A percentile compares a stretch with the other conserved stretches of the same genome.
Evolutionary conservation across 2,888 invertebrate species (phyloP).

Genomic region (Ametastegia equiseti): DNA sequence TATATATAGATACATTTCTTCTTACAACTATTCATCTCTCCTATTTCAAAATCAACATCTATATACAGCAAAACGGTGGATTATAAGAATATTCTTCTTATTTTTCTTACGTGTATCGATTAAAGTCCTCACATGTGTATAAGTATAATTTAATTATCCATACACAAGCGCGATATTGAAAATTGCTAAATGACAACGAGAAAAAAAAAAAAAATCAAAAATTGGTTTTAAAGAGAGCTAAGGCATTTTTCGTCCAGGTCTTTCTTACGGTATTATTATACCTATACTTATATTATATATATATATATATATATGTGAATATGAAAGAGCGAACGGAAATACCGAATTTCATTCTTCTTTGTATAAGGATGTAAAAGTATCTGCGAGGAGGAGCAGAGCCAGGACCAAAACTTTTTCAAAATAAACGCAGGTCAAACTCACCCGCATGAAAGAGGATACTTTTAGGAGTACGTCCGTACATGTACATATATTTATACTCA

Average conservation of each 20-base stretch:
- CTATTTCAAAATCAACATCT: neutral
- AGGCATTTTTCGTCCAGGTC: neutral
- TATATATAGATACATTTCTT: too few species aligned
- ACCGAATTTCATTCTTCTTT: slow-evolving; percentile 28
- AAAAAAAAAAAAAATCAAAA: too few species aligned
- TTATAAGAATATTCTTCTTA: too few species aligned
- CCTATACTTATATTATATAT: neutral
- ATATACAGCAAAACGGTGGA: neutral
- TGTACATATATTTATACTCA: neutral
- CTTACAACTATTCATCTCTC: neutral
- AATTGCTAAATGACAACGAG: too few species aligned
- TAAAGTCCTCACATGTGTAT: too few species aligned
- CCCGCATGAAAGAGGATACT: slow-evolving; percentile 45
- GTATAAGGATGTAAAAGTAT: slow-evolving; percentile 1
- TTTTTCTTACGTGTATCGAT: too few species aligned
- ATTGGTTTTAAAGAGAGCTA: too few species aligned
- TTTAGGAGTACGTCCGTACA: neutral
- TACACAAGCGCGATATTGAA: too few species aligned
- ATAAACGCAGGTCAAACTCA: slow-evolving; percentile 30
- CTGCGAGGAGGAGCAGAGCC: neutral
- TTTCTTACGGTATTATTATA: neutral
- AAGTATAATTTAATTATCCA: too few species aligned
- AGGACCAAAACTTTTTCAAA: neutral
- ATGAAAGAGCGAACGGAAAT: slow-evolving; percentile 26
- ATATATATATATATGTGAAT: neutral